Evolutionary conservation across 2,888 invertebrate genomes (phyloP).

Genomic region (Hyposoter dolosus): DNA sequence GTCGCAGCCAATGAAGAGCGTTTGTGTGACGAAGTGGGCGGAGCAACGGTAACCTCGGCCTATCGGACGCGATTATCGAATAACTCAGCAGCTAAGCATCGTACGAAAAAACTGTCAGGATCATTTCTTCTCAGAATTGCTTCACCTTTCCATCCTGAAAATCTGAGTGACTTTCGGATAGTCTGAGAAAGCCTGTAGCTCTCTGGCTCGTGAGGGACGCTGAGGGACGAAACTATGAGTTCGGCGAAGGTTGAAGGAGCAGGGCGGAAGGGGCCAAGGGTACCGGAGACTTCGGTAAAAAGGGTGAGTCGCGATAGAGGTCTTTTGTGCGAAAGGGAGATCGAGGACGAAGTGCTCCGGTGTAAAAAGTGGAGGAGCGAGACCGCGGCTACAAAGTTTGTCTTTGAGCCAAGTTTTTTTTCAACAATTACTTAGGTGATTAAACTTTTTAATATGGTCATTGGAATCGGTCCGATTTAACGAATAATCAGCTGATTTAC

Average conservation of each 20-base stretch:
- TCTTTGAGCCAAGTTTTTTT: not conserved
- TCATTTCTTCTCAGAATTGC: not conserved
- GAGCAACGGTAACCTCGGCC: not conserved
- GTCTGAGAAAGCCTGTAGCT: not conserved
- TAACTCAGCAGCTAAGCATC: not conserved
- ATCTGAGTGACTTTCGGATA: not conserved
- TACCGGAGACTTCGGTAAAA: not conserved
- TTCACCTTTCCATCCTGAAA: not conserved
- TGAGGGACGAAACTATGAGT: not conserved
- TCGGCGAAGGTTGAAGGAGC: not conserved
- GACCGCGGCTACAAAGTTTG: not conserved
- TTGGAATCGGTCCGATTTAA: not conserved
- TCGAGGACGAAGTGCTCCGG: not conserved
- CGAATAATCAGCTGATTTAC: not conserved
- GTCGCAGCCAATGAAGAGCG: not conserved
- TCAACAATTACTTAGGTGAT: not conserved
- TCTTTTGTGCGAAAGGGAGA: slow-evolving; percentile 1
- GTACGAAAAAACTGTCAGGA: not conserved
- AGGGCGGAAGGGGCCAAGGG: not conserved
- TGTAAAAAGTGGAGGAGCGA: slow-evolving; percentile 1
- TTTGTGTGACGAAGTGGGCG: not conserved
- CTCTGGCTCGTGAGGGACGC: not conserved
- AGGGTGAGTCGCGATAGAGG: slow-evolving; percentile 7
- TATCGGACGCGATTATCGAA: not conserved
- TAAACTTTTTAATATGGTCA: not conserved